Evolutionary conservation across 2,113 vertebrate genomes (phyloP), one percentile per base, ranked within the genome.

Genomic region (Neolamprologus hecqui): DNA sequence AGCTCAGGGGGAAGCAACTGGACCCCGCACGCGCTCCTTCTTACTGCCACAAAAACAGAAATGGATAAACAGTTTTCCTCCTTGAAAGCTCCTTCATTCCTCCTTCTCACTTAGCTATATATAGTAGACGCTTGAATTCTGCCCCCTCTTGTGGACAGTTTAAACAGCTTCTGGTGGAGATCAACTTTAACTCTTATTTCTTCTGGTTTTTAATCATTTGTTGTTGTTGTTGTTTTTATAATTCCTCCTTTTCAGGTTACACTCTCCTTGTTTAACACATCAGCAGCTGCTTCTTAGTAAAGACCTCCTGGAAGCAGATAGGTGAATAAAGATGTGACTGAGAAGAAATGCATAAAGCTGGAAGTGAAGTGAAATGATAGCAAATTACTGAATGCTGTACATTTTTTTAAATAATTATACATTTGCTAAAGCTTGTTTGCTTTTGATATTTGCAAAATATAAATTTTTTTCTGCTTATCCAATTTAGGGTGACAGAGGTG

Each of bases 71-170:
- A 37, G 15, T 37, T 21, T 54, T 6, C 68, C 21, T 60, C 45
- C 42, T 19, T 77, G n/a, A 63, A 23, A 17, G 9, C 33, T 42
- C 47, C 42, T 47, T 12, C 70, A 31, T 35, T 54, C 15, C 63
- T 19, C 23, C 65, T 42, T 17, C 15, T 79, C 35, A 12, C 23
- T 77, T 19, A 19, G 26, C 10, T 28, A 4, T 77, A 1, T 13
- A 42, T 35, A 80, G 21, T 42, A 49, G 26, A 37, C 13, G 26
- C 88, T 94, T 90, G 89, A 26, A 55, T 91, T 31, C 85, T 88
- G 63, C 95, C 4, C 95, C 95, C 92, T 85, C 95, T 94, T 91
- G 94, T 95, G 95, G 94, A 86, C 84, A 87, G 5, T 86, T 91
- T 7, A 65, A 55, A 45, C 14, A 89, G 40, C 55, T 15, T 7